phyloP scores from a whole-genome alignment of 2,797 vertebrate species.

The Taenioides sp. region DNA sequence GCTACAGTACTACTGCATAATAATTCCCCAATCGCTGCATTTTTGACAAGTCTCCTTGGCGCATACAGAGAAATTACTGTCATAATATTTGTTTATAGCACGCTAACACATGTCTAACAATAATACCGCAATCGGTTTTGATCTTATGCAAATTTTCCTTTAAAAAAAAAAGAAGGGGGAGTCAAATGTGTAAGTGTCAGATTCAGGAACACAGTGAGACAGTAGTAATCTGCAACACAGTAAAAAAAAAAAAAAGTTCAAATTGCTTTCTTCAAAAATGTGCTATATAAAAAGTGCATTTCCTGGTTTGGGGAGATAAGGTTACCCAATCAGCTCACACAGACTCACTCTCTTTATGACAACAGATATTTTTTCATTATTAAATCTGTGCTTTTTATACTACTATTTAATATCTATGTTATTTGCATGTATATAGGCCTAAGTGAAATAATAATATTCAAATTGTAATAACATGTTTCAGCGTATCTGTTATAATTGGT shows the following conservation, averaged over 20 bases:
- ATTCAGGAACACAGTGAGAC: conserved; percentile 22
- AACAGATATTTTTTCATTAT: conserved; percentile 5
- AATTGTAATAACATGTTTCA: not conserved
- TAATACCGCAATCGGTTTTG: conserved; percentile 53
- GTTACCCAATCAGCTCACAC: conserved; percentile 45
- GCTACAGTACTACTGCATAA: conserved; percentile 48
- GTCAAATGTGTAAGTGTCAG: conserved; percentile 56
- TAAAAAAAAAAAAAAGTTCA: conserved; percentile 14
- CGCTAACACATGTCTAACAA: conserved; percentile 58
- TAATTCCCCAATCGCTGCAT: conserved; percentile 48
- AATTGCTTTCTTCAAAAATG: conserved; percentile 56
- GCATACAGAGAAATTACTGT: conserved; percentile 63
- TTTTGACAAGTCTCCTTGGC: conserved; percentile 61
- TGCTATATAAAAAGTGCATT: conserved; percentile 53
- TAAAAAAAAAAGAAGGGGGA: conserved; percentile 47
- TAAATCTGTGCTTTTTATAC: not conserved
- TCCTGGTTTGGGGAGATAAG: conserved; percentile 60
- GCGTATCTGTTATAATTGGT: not conserved
- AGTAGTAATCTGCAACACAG: conserved; percentile 36
- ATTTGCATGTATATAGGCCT: not conserved
- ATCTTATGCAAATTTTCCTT: conserved; percentile 49
- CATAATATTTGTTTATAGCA: conserved; percentile 61
- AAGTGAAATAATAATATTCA: not conserved
- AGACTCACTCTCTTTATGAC: conserved; percentile 30
- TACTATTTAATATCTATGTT: not conserved